These are phyloP conservation scores for Coturnix japonica DNA, from an alignment of 2,113 vertebrate species.

Conservation along the genomic window DNA sequence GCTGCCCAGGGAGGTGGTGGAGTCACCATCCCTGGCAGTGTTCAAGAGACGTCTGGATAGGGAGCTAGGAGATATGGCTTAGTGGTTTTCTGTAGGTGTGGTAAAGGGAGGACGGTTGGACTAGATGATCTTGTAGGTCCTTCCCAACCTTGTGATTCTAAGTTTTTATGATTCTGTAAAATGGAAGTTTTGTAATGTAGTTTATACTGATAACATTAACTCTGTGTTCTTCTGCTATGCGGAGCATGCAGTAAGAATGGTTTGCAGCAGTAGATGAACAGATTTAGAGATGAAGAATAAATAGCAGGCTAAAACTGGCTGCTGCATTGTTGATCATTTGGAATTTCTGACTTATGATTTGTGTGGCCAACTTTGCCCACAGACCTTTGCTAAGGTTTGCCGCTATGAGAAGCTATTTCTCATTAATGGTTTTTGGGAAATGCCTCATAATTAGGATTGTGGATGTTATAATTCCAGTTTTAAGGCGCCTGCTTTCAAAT, in stretches of 20 bases:
- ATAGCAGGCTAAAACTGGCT: neutral
- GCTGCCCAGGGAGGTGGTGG: too few species aligned
- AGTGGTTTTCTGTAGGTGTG: too few species aligned
- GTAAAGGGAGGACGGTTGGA: too few species aligned
- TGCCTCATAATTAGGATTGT: neutral
- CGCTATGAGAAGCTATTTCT: neutral
- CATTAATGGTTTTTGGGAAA: neutral
- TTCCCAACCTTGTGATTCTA: too few species aligned
- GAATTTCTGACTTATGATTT: neutral
- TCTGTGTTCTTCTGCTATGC: neutral
- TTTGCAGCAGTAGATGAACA: conserved; percentile 1
- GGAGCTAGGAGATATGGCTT: too few species aligned
- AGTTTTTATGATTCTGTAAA: neutral
- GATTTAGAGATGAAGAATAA: neutral
- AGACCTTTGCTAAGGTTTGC: neutral
- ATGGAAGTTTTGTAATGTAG: neutral
- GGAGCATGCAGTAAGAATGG: neutral
- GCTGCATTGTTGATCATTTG: neutral
- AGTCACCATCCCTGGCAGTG: too few species aligned
- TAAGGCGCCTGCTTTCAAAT: neutral
- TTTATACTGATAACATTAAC: neutral
- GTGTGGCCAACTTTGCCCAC: neutral
- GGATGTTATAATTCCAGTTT: neutral
- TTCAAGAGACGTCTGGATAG: too few species aligned
- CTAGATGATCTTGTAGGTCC: too few species aligned